Percentiles rank a stretch among this genome's conserved stretches.
Evolutionary conservation across 2,888 invertebrate species (phyloP).

Genomic region (Bhutanitis thaidina): DNA sequence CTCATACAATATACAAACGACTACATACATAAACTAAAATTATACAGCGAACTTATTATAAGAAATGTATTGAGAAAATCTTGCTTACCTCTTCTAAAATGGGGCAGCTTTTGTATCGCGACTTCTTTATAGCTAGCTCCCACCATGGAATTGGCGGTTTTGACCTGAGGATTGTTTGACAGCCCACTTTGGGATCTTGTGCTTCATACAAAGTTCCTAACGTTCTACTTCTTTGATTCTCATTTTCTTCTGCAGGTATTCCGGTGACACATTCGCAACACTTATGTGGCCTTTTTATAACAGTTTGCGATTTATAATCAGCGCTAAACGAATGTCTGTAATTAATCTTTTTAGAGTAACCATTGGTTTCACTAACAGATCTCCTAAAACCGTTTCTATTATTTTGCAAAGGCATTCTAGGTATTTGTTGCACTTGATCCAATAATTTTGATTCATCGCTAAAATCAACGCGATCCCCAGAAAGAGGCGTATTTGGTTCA

Average conservation of each 20-base stretch:
- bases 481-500: conserved; percentile 72
- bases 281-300: conserved; percentile 62
- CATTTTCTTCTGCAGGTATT: conserved; percentile 57
- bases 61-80: not conserved
- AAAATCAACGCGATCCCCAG: conserved; percentile 50
- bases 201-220: conserved; percentile 73
- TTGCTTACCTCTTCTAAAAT: conserved; percentile 83
- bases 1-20: no score
- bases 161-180: conserved; percentile 82
- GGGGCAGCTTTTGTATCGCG: conserved; percentile 90
- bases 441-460: conserved; percentile 56
- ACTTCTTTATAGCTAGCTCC: conserved; percentile 90
- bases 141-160: conserved; percentile 92
- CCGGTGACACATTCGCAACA: conserved; percentile 76
- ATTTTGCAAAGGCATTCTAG: conserved; percentile 67
- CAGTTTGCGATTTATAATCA: conserved; percentile 55
- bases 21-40: no score
- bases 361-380: conserved; percentile 70
- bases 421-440: conserved; percentile 66
- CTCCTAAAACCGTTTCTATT: conserved; percentile 69
- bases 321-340: conserved; percentile 75
- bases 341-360: conserved; percentile 67
- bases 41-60: no score
- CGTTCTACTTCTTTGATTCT: conserved; percentile 57
- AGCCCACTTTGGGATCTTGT: conserved; percentile 84